Evolutionary conservation across 1,140 invertebrate genomes (phyloP).

Genomic region (Drosophila yakuba): DNA sequence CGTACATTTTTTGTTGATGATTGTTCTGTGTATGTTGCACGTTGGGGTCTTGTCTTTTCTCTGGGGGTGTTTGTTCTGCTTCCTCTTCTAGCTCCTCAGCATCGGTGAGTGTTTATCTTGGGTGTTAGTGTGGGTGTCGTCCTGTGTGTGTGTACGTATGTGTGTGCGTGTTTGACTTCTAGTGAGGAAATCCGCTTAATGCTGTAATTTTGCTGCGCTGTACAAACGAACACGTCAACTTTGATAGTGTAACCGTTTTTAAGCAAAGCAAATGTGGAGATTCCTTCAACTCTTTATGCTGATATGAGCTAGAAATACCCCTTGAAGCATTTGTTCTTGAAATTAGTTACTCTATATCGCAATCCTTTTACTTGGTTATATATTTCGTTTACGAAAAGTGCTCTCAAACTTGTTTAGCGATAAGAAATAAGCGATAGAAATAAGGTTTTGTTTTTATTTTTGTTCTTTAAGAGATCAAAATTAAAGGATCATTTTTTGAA

Average conservation of each 20-base stretch:
- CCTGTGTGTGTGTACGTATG: slow-evolving; percentile 3
- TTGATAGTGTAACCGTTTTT: slow-evolving; percentile 50
- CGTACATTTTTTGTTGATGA: slow-evolving; percentile 62
- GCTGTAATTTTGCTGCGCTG: slow-evolving; percentile 72
- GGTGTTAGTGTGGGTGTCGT: slow-evolving; percentile 29
- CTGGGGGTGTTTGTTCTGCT: slow-evolving; percentile 42
- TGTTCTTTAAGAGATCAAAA: no score
- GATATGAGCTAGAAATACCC: no score
- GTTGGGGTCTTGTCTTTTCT: slow-evolving; percentile 36
- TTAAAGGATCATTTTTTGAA: no score
- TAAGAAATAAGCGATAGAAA: no score
- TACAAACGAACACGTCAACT: slow-evolving; percentile 52
- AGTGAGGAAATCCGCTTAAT: slow-evolving; percentile 77
- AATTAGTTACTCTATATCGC: no score
- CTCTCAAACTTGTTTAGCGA: no score
- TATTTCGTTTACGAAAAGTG: no score
- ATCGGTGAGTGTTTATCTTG: slow-evolving; percentile 37
- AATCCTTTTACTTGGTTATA: no score
- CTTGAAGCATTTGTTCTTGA: no score
- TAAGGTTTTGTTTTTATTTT: no score
- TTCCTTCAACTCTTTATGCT: not conserved
- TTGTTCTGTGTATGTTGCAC: slow-evolving; percentile 25
- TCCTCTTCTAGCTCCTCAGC: slow-evolving; percentile 9
- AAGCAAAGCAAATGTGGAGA: slow-evolving; percentile 9
- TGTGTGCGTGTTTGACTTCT: slow-evolving; percentile 70